Percentiles rank a stretch among this genome's conserved stretches.
Evolutionary conservation across 2,888 invertebrate genomes (phyloP).

Genomic region (Gastracanthus pulcherrimus): DNA sequence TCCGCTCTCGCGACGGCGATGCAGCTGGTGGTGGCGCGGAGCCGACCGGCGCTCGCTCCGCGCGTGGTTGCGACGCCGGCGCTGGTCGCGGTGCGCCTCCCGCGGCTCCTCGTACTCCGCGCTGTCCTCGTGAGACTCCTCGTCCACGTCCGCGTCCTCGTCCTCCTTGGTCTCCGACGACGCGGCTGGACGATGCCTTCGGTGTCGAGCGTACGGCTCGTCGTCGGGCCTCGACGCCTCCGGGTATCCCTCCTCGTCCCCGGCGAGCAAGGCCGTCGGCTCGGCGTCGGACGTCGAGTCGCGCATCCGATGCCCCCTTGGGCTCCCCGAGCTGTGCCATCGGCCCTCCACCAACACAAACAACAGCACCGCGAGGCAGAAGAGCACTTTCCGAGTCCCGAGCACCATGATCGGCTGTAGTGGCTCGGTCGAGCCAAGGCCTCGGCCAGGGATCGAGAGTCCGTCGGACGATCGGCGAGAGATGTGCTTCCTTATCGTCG

Average conservation of each 20-base stretch:
- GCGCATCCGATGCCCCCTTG: background rate
- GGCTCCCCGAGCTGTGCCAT: constrained; percentile 8
- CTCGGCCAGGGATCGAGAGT: no score
- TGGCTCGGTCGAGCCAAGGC: no score
- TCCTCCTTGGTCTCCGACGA: background rate
- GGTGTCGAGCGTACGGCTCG: background rate
- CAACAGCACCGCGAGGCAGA: constrained; percentile 11
- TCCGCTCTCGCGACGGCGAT: background rate
- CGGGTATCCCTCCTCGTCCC: background rate
- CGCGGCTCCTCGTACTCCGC: background rate
- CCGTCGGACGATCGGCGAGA: no score
- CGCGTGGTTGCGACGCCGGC: no score
- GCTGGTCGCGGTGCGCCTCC: background rate
- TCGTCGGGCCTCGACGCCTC: background rate
- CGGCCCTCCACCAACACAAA: constrained; percentile 8
- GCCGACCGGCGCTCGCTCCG: no score
- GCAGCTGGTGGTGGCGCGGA: no score
- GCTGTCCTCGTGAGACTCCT: background rate
- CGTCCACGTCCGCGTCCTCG: background rate
- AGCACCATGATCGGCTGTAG: background rate
- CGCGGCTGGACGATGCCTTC: background rate
- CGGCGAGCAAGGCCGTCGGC: background rate
- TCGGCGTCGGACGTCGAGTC: background rate
- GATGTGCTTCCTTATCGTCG: no score
- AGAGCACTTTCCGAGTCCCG: background rate